Base-by-base conservation (phyloP, 2,113 vertebrate species). In the Daubentonia madagascariensis region DNA sequence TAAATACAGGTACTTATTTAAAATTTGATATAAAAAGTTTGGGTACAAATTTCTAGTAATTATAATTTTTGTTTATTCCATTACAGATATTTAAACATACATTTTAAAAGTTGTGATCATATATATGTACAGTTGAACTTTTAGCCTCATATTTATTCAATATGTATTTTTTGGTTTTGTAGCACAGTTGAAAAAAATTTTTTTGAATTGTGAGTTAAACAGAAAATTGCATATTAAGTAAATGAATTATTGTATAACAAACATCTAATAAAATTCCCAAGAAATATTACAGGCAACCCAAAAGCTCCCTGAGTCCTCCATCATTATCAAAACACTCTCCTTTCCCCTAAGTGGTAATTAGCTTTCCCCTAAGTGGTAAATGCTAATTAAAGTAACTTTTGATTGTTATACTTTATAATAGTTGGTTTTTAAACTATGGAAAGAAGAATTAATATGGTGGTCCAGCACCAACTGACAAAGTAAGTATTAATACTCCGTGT, bases 201-300 rank as follows among this genome's bases (percentile, higher is more conserved):
- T 96, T 91, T 75, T 43, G 91, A 78, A 54, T 78, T 40, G 7
- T 63, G 30, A 95, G 40, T 87, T 57, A 78, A 89, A 43, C 13
- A 89, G 48, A 92, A 80, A 94, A 83, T 85, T 97, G n/a, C 30
- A 81, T 95, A 40, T 23, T 92, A 83, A 85, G 57, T 73, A 79
- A 85, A 57, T 52, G 45, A 95, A n/a, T 91, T 93, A 72, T 52
- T 81, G 6, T 80, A 32, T 20, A 86, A 14, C 30, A 78, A 5
- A 48, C 23, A 72, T 89, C 32, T 93, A 14, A 11, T 85, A 7
- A 65, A 81, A 30, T 9, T 16, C 11, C 45, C 28, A 50, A 78
- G 63, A 87, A 92, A 59, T 91, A 57, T 16, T 83, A 83, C 6
- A 61, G 68, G n/a, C 4, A 94, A 18, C 14, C 12, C 28, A 35